A percentile compares a stretch with the other conserved stretches of the same genome.
Evolutionary conservation across 2,888 invertebrate genomes (phyloP).

Genomic region (Drosophila nr. fundita): DNA sequence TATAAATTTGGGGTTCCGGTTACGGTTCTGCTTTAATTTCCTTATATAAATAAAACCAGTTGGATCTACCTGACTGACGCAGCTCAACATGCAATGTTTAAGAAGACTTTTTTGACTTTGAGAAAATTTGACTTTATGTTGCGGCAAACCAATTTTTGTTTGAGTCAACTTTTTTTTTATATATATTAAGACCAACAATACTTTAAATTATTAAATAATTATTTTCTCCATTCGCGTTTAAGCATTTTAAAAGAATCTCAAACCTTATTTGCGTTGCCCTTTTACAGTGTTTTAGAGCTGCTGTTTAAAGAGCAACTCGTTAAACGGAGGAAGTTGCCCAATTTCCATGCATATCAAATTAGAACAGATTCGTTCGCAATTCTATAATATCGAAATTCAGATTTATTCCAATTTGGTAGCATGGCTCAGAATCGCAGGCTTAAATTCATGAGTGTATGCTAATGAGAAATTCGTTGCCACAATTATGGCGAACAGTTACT

Average conservation of each 20-base stretch:
- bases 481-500: neutral
- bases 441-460: conserved; percentile 1
- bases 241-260: neutral
- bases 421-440: conserved; percentile 17
- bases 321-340: conserved; percentile 14
- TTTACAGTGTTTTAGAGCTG: conserved; percentile 2
- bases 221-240: neutral
- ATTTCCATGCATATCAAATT: conserved; percentile 21
- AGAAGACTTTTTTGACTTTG: neutral
- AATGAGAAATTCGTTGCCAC: neutral
- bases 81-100: neutral
- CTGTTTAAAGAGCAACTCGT: conserved; percentile 1
- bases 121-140: neutral
- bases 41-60: neutral
- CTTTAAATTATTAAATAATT: neutral
- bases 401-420: conserved; percentile 16
- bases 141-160: neutral
- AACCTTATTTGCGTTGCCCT: neutral
- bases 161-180: neutral
- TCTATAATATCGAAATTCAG: conserved; percentile 4
- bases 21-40: neutral
- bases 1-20: neutral
- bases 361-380: conserved; percentile 9
- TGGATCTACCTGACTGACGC: neutral
- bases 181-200: neutral